A percentile compares a stretch with the other conserved stretches of the same genome.
Conservation (phyloP, 2,113 vertebrate species). For the Atractosteus spatula region DNA sequence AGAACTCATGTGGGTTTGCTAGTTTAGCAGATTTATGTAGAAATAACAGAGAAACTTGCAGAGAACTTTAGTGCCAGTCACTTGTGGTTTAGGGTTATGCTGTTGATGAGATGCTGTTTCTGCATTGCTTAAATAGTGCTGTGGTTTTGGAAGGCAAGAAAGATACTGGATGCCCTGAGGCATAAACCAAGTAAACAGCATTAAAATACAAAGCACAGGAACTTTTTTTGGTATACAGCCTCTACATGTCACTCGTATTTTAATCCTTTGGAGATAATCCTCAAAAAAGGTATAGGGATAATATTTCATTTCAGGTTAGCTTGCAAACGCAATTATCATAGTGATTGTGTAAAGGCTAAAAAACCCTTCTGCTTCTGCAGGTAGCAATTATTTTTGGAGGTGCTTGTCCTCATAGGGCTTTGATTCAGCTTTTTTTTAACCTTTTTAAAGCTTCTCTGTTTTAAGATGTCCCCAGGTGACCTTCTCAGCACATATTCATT, state of each 20-base stretch:
- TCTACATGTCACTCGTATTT: not conserved
- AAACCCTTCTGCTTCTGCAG: too few species aligned
- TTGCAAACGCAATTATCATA: not conserved
- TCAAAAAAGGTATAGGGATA: not conserved
- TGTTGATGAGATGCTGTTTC: not conserved
- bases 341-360: too few species aligned
- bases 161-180: not conserved
- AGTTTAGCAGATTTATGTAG: not conserved
- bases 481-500: too few species aligned
- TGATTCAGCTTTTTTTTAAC: too few species aligned
- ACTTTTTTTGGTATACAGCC: too few species aligned
- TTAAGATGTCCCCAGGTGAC: too few species aligned
- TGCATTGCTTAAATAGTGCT: not conserved
- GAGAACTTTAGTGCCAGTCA: conserved; percentile 3
- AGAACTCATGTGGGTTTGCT: not conserved
- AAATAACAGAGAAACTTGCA: not conserved
- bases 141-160: not conserved
- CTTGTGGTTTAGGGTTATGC: not conserved
- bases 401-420: too few species aligned
- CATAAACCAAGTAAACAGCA: not conserved
- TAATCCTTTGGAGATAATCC: not conserved
- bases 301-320: not conserved
- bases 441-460: too few species aligned
- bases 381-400: too few species aligned
- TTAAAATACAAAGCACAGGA: not conserved